Conservation (phyloP, 2,797 vertebrate genomes). For the Ctenopoma multispine region DNA sequence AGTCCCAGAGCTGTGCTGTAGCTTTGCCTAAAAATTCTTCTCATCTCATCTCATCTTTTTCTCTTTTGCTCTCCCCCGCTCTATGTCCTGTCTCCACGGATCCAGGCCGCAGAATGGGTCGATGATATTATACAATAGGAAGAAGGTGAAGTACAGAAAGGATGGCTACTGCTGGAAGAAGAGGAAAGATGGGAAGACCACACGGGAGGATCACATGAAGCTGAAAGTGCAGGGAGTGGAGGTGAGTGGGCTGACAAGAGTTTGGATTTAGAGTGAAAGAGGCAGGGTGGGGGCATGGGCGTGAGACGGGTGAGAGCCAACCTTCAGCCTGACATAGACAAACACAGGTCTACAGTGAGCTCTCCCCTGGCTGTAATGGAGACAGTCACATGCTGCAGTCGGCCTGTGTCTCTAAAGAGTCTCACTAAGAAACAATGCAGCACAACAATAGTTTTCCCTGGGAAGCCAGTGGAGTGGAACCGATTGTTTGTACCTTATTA, state of each 20-base stretch:
- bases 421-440: slow-evolving; percentile 82
- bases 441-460: slow-evolving; percentile 88
- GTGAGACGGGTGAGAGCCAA: slow-evolving; percentile 17
- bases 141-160: slow-evolving; percentile 99
- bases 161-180: slow-evolving; percentile 99
- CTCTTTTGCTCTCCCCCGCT: slow-evolving; percentile 50
- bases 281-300: background rate
- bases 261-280: slow-evolving; percentile 38
- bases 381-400: slow-evolving; percentile 76
- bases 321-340: slow-evolving; percentile 72
- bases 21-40: slow-evolving; percentile 77
- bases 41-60: slow-evolving; percentile 64
- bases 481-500: slow-evolving; percentile 91
- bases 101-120: slow-evolving; percentile 99
- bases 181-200: slow-evolving; percentile 99
- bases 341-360: slow-evolving; percentile 69
- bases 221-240: slow-evolving; percentile 92
- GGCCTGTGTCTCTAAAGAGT: slow-evolving; percentile 77
- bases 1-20: slow-evolving; percentile 75
- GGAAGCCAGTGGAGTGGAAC: slow-evolving; percentile 85
- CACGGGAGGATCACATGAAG: slow-evolving; percentile 99
- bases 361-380: slow-evolving; percentile 77
- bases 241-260: slow-evolving; percentile 68
- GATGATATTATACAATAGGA: slow-evolving; percentile 99
- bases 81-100: slow-evolving; percentile 59